Percentiles rank a stretch among this genome's conserved stretches.
Evolutionary conservation across 2,888 invertebrate genomes (phyloP).

Genomic region (Stenodera caucasica): DNA sequence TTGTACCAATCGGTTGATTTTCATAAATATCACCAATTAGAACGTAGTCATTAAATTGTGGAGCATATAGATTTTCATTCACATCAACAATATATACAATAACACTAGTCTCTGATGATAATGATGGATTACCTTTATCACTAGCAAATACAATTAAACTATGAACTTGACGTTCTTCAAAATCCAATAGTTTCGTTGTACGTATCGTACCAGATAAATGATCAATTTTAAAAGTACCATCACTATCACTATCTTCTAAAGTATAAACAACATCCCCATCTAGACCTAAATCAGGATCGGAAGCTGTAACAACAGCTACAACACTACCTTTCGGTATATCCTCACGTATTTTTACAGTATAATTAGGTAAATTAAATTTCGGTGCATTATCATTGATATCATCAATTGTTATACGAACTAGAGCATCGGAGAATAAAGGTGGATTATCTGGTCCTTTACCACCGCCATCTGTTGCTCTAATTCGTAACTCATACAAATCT

Average conservation of each 20-base stretch:
- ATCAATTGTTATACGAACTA: slow-evolving; percentile 78
- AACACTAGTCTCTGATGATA: slow-evolving; percentile 78
- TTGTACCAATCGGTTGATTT: slow-evolving; percentile 75
- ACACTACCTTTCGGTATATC: slow-evolving; percentile 88
- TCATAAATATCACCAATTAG: slow-evolving; percentile 75
- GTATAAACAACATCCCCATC: slow-evolving; percentile 82
- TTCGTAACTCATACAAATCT: slow-evolving; percentile 75
- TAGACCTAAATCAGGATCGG: slow-evolving; percentile 82
- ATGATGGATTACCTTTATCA: slow-evolving; percentile 81
- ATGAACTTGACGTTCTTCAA: slow-evolving; percentile 86
- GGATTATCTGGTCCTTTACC: slow-evolving; percentile 61
- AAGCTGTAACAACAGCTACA: slow-evolving; percentile 79
- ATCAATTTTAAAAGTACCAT: slow-evolving; percentile 80
- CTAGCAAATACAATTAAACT: slow-evolving; percentile 82
- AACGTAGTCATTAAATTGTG: slow-evolving; percentile 81
- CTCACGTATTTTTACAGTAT: slow-evolving; percentile 82
- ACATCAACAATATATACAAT: slow-evolving; percentile 90
- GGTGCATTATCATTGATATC: slow-evolving; percentile 93
- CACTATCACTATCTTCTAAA: slow-evolving; percentile 71
- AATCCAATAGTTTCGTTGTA: slow-evolving; percentile 78
- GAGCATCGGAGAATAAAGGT: slow-evolving; percentile 75
- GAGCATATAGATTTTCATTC: slow-evolving; percentile 87
- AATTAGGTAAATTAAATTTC: slow-evolving; percentile 73
- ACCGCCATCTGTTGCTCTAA: slow-evolving; percentile 77
- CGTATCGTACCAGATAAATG: slow-evolving; percentile 82